Percentiles rank a stretch among this genome's conserved stretches.
Evolutionary conservation across 1,140 invertebrate genomes (phyloP).

Genomic region (Cataglyphis hispanica): DNA sequence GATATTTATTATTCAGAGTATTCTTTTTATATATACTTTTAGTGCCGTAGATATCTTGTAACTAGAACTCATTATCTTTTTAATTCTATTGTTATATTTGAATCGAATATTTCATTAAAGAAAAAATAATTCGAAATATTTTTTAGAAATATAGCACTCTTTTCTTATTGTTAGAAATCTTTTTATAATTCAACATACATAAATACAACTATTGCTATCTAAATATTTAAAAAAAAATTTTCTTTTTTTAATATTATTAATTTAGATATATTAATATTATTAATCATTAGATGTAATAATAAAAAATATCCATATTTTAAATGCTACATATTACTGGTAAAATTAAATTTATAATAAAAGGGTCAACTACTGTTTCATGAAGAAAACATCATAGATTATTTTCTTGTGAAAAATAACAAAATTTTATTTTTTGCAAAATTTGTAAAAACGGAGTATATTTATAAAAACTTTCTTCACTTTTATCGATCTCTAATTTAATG

Average conservation of each 20-base stretch:
- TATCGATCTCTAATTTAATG: not conserved
- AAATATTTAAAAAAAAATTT: not conserved
- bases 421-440: conserved; percentile 12
- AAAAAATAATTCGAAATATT: not conserved
- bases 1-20: not conserved
- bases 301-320: conserved; percentile 3
- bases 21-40: not conserved
- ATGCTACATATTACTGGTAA: not conserved
- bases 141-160: not conserved
- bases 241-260: not conserved
- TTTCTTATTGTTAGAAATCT: not conserved
- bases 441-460: not conserved
- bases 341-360: not conserved
- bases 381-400: not conserved
- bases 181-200: not conserved
- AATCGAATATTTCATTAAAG: not conserved
- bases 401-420: not conserved
- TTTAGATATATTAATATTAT: too few relatives aligned
- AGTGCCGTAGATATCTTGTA: not conserved
- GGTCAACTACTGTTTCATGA: conserved; percentile 6
- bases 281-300: not conserved
- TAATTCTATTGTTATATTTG: not conserved
- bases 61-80: not conserved
- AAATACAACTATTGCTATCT: not conserved
- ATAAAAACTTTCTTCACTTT: not conserved